A percentile compares a stretch with the other conserved stretches of the same genome.
phyloP scores from a whole-genome alignment of 1,140 invertebrate species.

The Drosophila ficusphila region DNA sequence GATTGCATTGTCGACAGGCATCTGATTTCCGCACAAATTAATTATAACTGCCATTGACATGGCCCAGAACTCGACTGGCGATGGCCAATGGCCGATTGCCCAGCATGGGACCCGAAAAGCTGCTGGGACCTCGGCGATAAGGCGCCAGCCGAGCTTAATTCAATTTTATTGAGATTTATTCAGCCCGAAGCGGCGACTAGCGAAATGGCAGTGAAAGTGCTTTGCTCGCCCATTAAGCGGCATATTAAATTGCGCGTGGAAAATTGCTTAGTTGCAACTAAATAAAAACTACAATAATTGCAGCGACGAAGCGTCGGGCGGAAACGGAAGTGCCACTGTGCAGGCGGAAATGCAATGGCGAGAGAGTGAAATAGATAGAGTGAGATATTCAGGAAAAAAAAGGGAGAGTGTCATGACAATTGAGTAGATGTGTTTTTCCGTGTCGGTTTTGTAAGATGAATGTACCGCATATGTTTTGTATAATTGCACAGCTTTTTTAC shows the following conservation, averaged over 20 bases:
- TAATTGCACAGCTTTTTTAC: conserved; percentile 23
- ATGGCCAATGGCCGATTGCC: conserved; percentile 6
- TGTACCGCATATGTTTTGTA: conserved; percentile 52
- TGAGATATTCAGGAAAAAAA: neutral
- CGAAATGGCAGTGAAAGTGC: conserved; percentile 46
- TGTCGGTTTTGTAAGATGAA: conserved; percentile 21
- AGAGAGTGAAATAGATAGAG: neutral
- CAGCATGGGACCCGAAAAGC: conserved; percentile 2
- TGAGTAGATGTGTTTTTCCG: conserved; percentile 23
- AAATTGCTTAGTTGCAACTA: conserved; percentile 30
- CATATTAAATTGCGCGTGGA: conserved; percentile 39
- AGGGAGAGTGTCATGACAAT: conserved; percentile 44
- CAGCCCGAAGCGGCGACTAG: conserved; percentile 22
- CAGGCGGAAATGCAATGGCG: conserved; percentile 48
- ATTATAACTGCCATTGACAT: conserved; percentile 76
- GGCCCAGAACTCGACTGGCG: conserved; percentile 7
- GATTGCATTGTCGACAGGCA: conserved; percentile 80
- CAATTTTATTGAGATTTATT: conserved; percentile 63
- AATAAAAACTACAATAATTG: conserved; percentile 21
- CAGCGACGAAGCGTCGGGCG: conserved; percentile 18
- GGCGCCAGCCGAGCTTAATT: conserved; percentile 37
- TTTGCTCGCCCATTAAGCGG: conserved; percentile 17
- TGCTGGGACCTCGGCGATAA: conserved; percentile 18
- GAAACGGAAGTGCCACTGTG: conserved; percentile 62
- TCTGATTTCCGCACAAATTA: conserved; percentile 80